Evolutionary conservation across 2,888 invertebrate genomes (phyloP).

Genomic region (Nycteola revayana): DNA sequence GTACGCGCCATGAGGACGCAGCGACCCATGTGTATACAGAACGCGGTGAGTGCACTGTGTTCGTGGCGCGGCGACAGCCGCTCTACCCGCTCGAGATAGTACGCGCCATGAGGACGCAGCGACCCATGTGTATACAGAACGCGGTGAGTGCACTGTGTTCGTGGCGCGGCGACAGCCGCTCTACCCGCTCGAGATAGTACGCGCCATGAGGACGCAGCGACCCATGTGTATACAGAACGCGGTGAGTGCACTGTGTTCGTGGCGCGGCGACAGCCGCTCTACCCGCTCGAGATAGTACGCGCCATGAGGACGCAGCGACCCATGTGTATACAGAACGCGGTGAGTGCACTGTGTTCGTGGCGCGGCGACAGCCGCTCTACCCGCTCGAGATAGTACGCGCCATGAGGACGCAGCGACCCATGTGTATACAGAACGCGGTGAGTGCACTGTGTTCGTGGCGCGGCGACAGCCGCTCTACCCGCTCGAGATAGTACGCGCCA

Average conservation of each 20-base stretch:
- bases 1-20: constrained; percentile 97
- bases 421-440: too few relatives aligned
- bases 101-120: constrained; percentile 95
- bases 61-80: constrained; percentile 95
- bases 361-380: too few relatives aligned
- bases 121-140: constrained; percentile 99
- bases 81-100: constrained; percentile 98
- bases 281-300: constrained; percentile 96
- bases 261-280: constrained; percentile 96
- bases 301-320: constrained; percentile 98
- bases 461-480: too few relatives aligned
- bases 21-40: constrained; percentile 99
- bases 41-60: constrained; percentile 92
- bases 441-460: too few relatives aligned
- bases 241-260: constrained; percentile 91
- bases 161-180: constrained; percentile 96
- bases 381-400: too few relatives aligned
- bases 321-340: constrained; percentile 99
- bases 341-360: too few relatives aligned
- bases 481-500: too few relatives aligned
- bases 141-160: constrained; percentile 91
- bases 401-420: too few relatives aligned
- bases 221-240: constrained; percentile 99
- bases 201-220: constrained; percentile 96
- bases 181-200: constrained; percentile 97